Evolutionary conservation across 2,888 invertebrate species (phyloP), one percentile per base, ranked within the genome.

Genomic region (Chymomyza fuscimana): DNA sequence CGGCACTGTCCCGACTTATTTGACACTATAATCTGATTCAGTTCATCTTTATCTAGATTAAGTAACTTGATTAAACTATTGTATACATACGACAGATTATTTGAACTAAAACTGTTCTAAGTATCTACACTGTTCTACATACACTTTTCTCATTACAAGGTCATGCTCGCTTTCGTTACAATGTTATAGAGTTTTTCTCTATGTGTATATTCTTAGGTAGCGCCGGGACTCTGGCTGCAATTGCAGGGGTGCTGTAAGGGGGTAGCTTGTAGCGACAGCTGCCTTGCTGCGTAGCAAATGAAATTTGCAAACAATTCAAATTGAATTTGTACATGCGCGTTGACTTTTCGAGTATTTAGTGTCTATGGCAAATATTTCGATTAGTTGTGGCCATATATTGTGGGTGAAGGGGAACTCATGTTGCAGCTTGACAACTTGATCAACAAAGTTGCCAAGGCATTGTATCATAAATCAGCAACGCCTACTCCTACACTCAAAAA

Each of bases 221-320:
- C 32, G 46, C 19, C 22, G 40, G 22, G 50, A n/a, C 46, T 10
- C 16, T n/a, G n/a, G 32, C 59, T 12, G 29, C 19, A 6, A 32
- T 6, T 7, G 1, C 12, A 10, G 59, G 59, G n/a, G 16, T n/a
- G 40, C 12, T 46, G 25, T 10, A 1, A 4, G 25, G 29, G 63
- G 63, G 63, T 12, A 16, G 63, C 29, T 15, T 5, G 61, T 22
- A 54, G 9, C 32, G 25, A 22, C 63, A 63, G 50, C 50, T 67
- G 61, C 10, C 40, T 51, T 58, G 22, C 16, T 36, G 52, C 62
- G 7, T 72, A 56, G 12, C 63, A 69, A 85, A 76, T 81, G 73
- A 80, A 85, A 86, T 86, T 88, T 77, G 87, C 85, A 82, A 85
- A 82, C 87, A 87, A 85, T 86, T 69, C 72, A 74, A 79, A 85